phyloP scores from a whole-genome alignment of 2,888 invertebrate species.

The Caenorhabditis panamensis region DNA sequence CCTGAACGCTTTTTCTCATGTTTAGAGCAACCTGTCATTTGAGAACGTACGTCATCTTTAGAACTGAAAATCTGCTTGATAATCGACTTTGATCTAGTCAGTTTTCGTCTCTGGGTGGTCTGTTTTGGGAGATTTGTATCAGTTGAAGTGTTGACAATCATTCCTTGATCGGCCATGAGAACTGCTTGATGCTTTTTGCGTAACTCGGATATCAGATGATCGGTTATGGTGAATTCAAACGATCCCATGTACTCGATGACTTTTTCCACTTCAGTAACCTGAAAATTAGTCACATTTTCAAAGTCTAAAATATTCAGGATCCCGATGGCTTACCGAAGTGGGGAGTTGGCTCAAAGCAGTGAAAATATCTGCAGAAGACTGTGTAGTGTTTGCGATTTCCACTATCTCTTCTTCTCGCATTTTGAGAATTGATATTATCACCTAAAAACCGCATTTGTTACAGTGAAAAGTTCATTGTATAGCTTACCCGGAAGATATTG shows the following conservation, averaged over 20 bases:
- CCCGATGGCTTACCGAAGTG: slow-evolving; percentile 19
- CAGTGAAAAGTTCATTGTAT: background rate
- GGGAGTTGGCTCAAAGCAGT: slow-evolving; percentile 97
- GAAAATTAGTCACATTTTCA: slow-evolving; percentile 8
- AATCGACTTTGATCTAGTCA: slow-evolving; percentile 92
- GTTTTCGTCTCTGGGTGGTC: slow-evolving; percentile 86
- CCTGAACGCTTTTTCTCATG: slow-evolving; percentile 41
- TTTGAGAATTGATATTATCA: slow-evolving; percentile 80
- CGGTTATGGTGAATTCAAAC: slow-evolving; percentile 80
- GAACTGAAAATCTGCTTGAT: slow-evolving; percentile 80
- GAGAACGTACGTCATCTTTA: slow-evolving; percentile 67
- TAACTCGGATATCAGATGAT: slow-evolving; percentile 74
- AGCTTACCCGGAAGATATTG: slow-evolving; percentile 87
- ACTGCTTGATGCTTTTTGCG: slow-evolving; percentile 85
- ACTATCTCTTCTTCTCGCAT: slow-evolving; percentile 88
- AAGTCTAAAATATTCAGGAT: background rate
- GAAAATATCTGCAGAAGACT: slow-evolving; percentile 93
- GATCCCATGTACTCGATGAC: slow-evolving; percentile 79
- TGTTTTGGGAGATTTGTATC: slow-evolving; percentile 92
- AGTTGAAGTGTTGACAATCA: slow-evolving; percentile 90
- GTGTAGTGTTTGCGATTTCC: slow-evolving; percentile 87
- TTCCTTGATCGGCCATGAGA: slow-evolving; percentile 96
- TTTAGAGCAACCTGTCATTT: background rate
- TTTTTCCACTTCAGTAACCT: slow-evolving; percentile 72
- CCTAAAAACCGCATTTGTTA: slow-evolving; percentile 55